These are phyloP conservation scores for Pyrgilauda ruficollis DNA, from an alignment of 2,113 vertebrate genomes.

Conservation along the genomic window DNA sequence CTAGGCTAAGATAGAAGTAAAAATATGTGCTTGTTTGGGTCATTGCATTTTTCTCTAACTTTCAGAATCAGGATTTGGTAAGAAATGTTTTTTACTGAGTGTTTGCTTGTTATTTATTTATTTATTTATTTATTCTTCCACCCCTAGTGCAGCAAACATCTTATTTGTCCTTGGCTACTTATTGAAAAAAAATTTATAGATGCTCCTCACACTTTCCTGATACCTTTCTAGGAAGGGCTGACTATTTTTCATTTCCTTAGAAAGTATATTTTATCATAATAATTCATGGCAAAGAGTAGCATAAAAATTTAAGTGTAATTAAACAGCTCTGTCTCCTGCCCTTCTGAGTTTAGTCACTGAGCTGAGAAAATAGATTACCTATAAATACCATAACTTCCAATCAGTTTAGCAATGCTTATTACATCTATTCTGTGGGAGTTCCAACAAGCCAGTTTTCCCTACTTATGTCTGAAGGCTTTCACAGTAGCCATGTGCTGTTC, in stretches of 20 bases:
- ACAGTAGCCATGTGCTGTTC: background rate
- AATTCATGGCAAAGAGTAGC: background rate
- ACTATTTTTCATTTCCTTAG: background rate
- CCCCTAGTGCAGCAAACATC: background rate
- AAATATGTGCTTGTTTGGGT: background rate
- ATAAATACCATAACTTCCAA: background rate
- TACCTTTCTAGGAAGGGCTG: background rate
- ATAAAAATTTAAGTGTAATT: background rate
- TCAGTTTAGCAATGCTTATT: background rate
- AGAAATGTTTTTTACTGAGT: background rate
- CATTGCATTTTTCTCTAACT: background rate
- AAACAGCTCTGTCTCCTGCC: background rate
- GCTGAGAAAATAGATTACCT: background rate
- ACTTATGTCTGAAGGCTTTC: background rate
- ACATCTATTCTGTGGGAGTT: background rate
- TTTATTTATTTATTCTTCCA: background rate
- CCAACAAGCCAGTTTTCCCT: background rate
- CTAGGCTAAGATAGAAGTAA: background rate
- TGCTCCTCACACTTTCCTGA: background rate
- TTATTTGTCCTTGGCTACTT: background rate
- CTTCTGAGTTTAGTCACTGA: background rate
- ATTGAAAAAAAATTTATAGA: background rate
- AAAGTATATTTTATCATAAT: background rate
- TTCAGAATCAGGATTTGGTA: background rate
- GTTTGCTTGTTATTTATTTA: too few species aligned